A percentile compares a stretch with the other conserved stretches of the same genome.
Conservation (phyloP, 2,113 vertebrate species). For the Baryphthengus martii region DNA sequence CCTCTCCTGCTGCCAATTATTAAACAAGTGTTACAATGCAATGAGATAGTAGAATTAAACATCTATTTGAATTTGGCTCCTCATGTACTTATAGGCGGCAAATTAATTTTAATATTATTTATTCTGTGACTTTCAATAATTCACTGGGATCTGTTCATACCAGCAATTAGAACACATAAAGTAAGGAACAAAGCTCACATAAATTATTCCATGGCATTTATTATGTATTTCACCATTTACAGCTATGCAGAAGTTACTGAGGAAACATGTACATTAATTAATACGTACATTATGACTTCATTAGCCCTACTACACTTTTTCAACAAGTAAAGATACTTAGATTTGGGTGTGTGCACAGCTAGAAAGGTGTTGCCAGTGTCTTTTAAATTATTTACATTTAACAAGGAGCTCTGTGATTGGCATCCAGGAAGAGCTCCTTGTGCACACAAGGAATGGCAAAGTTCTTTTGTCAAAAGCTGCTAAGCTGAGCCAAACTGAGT, state of each 20-base stretch:
- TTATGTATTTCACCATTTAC: constrained; percentile 64
- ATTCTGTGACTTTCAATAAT: constrained; percentile 55
- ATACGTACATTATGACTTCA: constrained; percentile 11
- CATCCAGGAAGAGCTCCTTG: not conserved
- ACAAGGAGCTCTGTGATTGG: not conserved
- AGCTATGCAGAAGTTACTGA: constrained; percentile 40
- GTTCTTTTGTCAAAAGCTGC: not conserved
- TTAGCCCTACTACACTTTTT: not conserved
- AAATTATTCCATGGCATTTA: constrained; percentile 46
- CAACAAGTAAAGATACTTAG: not conserved
- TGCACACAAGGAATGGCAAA: not conserved
- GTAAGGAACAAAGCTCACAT: constrained; percentile 23
- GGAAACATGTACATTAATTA: constrained; percentile 48
- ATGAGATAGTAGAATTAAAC: not conserved
- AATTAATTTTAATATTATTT: constrained; percentile 63
- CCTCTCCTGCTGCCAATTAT: not conserved
- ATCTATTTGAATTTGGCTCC: constrained; percentile 38
- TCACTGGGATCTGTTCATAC: constrained; percentile 1
- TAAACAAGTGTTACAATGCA: not conserved
- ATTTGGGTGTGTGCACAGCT: not conserved
- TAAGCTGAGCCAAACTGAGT: not conserved
- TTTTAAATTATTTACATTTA: not conserved
- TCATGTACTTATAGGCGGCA: not conserved
- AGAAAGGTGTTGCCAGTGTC: not conserved
- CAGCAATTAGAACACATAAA: constrained; percentile 54